Percentiles rank a stretch among this genome's conserved stretches.
These are phyloP conservation scores for Tokudaia muenninki DNA, from an alignment of 2,797 vertebrate genomes.

Conservation along the genomic window DNA sequence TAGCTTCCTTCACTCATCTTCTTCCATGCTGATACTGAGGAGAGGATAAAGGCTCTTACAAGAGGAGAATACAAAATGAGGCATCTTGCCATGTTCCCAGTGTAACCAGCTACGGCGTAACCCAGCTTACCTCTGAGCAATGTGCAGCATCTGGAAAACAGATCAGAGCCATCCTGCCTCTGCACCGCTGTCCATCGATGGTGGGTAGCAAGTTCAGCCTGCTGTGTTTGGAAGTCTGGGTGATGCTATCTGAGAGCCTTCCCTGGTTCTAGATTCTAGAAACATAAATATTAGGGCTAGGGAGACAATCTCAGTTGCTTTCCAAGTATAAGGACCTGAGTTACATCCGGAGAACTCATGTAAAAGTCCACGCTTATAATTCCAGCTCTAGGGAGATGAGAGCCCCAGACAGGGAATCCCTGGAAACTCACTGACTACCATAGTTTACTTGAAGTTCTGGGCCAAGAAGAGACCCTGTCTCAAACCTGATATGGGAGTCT, in stretches of 20 bases:
- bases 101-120: neutral
- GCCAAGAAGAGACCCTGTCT: neutral
- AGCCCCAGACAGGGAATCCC: neutral
- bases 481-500: neutral
- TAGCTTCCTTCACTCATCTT: neutral
- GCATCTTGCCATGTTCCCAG: neutral
- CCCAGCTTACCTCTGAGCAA: neutral
- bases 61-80: neutral
- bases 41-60: neutral
- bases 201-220: neutral
- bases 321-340: neutral
- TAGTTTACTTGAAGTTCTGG: neutral
- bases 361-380: neutral
- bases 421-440: neutral
- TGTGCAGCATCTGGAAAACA: conserved; percentile 2
- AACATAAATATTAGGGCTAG: neutral
- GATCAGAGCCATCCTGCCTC: neutral
- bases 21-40: neutral
- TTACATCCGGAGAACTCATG: neutral
- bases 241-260: neutral
- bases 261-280: conserved; percentile 31
- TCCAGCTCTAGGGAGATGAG: neutral
- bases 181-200: neutral
- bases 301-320: neutral
- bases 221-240: neutral